Conservation (phyloP, 2,113 vertebrate genomes). For the Bubo bubo region DNA sequence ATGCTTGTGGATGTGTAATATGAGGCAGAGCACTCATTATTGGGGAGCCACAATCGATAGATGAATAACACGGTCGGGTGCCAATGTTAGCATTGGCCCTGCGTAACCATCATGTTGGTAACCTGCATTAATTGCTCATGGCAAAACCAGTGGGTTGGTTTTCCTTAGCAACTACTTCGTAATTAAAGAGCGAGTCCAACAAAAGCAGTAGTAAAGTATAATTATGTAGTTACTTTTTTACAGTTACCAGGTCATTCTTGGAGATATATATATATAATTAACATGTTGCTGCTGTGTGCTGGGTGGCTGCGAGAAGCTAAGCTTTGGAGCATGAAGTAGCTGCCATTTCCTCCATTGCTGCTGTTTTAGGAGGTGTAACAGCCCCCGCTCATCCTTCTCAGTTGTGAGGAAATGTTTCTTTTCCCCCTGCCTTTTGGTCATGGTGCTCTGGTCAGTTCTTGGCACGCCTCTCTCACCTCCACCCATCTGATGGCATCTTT, state of each 20-base stretch:
- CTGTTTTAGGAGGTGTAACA: neutral
- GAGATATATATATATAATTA: constrained; percentile 47
- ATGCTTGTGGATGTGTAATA: neutral
- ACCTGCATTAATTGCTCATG: constrained; percentile 60
- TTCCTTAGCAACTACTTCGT: constrained; percentile 68
- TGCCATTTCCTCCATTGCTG: neutral
- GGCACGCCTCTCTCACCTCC: fast-evolving
- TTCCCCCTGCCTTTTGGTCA: neutral
- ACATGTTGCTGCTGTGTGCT: constrained; percentile 10
- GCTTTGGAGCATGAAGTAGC: neutral
- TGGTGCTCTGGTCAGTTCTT: neutral
- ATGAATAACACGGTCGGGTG: constrained; percentile 30
- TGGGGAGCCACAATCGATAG: constrained; percentile 52
- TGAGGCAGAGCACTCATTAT: neutral
- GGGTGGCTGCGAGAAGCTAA: neutral
- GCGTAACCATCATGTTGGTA: neutral
- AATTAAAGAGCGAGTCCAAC: constrained; percentile 62
- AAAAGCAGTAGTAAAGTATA: constrained; percentile 61
- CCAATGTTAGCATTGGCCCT: constrained; percentile 34
- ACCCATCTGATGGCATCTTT: neutral
- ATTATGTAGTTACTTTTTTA: constrained; percentile 62
- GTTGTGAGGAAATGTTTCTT: neutral
- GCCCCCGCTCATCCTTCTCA: neutral
- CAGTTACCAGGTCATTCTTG: constrained; percentile 65
- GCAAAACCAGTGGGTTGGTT: constrained; percentile 55